Base-by-base conservation (phyloP, 2,888 invertebrate genomes). In the Lycia hirtaria region DNA sequence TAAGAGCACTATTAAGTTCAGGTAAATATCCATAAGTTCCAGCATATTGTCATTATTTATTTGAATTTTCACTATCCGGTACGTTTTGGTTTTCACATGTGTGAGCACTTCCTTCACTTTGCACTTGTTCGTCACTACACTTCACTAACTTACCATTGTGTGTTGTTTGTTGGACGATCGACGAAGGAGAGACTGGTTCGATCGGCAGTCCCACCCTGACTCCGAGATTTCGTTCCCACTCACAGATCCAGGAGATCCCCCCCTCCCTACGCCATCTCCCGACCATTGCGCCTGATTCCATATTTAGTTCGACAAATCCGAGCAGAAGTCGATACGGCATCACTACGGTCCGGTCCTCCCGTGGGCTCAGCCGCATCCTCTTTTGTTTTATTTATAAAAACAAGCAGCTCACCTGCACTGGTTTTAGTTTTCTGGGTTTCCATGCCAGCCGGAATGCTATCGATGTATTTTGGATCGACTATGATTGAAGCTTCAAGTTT, bases 131-230 rank as follows among this genome's bases (percentile, higher is more conserved):
- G 68, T 75, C 75, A 76, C 70, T 72, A 47, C 71, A 89, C 91
- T 60, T 64, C 60, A 63, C 62, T 56, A 51, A 67, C 67, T 92
- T 87, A 91, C 91, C 92, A 91, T 92, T 89, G 81, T 89, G 57
- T 50, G 57, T 50, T 87, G 78, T 86, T 76, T 85, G 75, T 83
- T 86, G 84, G 86, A 81, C 82, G 81, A 83, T 81, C 87, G 87
- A 88, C 83, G 88, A 86, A 86, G 86, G 87, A 89, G 87, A 81
- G 90, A 92, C 91, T 89, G 88, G 79, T 83, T 83, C 84, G 85
- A 76, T 86, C 87, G 87, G 86, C 85, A 88, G 90, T 90, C 89
- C 87, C 88, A 87, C 88, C 90, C 90, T 87, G 89, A 90, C 91
- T 92, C 89, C 84, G 87, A 87, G 80, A 64, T 76, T 66, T 74